These are phyloP conservation scores for Ochlodes sylvanus DNA, from an alignment of 2,888 invertebrate species.

Conservation along the genomic window DNA sequence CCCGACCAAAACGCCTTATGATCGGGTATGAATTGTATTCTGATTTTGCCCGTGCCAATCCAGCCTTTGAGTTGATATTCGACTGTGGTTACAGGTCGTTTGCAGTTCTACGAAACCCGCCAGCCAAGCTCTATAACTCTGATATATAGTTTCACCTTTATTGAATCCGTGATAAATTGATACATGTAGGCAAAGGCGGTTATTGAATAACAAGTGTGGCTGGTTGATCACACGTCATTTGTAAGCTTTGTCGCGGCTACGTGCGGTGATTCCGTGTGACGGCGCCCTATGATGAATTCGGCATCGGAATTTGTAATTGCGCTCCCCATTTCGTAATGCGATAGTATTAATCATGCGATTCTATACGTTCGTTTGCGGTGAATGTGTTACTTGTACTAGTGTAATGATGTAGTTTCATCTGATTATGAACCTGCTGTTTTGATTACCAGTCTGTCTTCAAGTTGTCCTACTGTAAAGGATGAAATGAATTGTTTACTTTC, in stretches of 20 bases:
- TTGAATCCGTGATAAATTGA: conserved; percentile 84
- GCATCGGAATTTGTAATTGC: conserved; percentile 59
- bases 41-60: neutral
- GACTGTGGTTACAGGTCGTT: neutral
- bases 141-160: conserved; percentile 84
- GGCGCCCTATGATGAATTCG: conserved; percentile 53
- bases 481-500: too few species aligned
- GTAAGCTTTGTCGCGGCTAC: conserved; percentile 53
- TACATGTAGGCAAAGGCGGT: conserved; percentile 70
- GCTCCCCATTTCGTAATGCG: conserved; percentile 49
- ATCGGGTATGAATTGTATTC: too few species aligned
- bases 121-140: conserved; percentile 56
- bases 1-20: conserved; percentile 47
- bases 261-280: conserved; percentile 41
- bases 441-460: too few species aligned
- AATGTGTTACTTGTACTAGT: conserved; percentile 11
- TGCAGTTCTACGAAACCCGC: neutral
- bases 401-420: neutral
- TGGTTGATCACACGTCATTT: conserved; percentile 65
- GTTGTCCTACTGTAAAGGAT: too few species aligned
- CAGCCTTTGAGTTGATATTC: neutral
- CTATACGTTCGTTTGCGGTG: conserved; percentile 40
- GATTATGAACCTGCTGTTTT: neutral
- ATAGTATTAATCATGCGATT: conserved; percentile 50
- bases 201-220: conserved; percentile 83